Percentiles rank a stretch among this genome's conserved stretches.
Evolutionary conservation across 2,113 vertebrate genomes (phyloP).

Genomic region (Pelvicachromis taeniatus): DNA sequence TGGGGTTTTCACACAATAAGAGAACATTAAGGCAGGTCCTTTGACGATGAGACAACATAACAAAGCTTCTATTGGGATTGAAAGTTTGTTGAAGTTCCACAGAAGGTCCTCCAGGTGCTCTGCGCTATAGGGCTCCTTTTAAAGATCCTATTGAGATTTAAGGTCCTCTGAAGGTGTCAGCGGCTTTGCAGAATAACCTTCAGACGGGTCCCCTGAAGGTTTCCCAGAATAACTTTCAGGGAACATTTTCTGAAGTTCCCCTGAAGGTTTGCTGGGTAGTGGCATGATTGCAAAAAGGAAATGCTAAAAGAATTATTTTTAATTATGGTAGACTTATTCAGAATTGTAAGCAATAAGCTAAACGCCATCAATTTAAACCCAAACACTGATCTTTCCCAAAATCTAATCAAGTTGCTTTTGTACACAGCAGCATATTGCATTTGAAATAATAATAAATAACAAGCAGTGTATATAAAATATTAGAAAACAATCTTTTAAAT

Average conservation of each 20-base stretch:
- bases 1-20: background rate
- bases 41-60: background rate
- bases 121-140: accelerated
- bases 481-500: too few relatives aligned
- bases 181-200: background rate
- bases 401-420: too few relatives aligned
- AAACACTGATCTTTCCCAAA: too few relatives aligned
- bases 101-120: background rate
- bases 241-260: background rate
- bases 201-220: accelerated
- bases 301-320: background rate
- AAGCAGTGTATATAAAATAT: too few relatives aligned
- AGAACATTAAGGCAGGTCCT: background rate
- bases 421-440: too few relatives aligned
- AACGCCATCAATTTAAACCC: too few relatives aligned
- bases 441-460: too few relatives aligned
- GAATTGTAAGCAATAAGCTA: background rate
- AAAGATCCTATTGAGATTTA: background rate
- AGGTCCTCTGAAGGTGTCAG: accelerated
- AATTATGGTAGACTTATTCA: background rate
- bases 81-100: accelerated
- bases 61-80: background rate
- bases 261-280: background rate
- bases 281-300: background rate
- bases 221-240: background rate